phyloP scores from a whole-genome alignment of 2,888 invertebrate genomes.

The Volucella inflata region DNA sequence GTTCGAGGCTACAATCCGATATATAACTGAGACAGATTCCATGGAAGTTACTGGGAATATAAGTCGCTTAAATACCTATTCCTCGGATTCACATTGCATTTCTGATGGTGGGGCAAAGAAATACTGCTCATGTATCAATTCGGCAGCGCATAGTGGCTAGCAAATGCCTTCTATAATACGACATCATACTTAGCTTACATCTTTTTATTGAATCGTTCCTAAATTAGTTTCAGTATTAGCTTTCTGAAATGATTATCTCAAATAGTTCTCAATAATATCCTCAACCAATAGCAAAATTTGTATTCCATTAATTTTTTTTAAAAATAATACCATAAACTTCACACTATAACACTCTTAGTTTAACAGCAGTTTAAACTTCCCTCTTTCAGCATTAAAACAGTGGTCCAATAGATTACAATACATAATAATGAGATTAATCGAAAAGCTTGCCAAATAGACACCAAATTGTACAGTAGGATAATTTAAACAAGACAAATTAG shows the following conservation, averaged over 20 bases:
- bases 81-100: constrained; percentile 85
- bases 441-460: constrained; percentile 67
- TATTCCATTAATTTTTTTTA: too few species aligned
- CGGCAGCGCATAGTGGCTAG: not conserved
- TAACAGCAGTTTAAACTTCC: not conserved
- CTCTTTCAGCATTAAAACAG: constrained; percentile 23
- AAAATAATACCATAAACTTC: not conserved
- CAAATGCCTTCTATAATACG: not conserved
- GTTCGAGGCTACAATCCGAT: constrained; percentile 89
- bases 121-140: constrained; percentile 85
- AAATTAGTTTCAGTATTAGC: too few species aligned
- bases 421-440: not conserved
- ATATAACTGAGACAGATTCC: constrained; percentile 80
- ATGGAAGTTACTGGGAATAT: constrained; percentile 86
- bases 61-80: constrained; percentile 86
- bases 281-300: too few species aligned
- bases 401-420: constrained; percentile 51
- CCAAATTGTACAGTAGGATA: constrained; percentile 59
- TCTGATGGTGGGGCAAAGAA: constrained; percentile 85
- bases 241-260: too few species aligned
- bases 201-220: too few species aligned
- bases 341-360: too few species aligned
- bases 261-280: too few species aligned
- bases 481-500: constrained; percentile 30
- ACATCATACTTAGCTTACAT: too few species aligned